Evolutionary conservation across 2,888 invertebrate species (phyloP).

Genomic region (Drosophila bunnanda): DNA sequence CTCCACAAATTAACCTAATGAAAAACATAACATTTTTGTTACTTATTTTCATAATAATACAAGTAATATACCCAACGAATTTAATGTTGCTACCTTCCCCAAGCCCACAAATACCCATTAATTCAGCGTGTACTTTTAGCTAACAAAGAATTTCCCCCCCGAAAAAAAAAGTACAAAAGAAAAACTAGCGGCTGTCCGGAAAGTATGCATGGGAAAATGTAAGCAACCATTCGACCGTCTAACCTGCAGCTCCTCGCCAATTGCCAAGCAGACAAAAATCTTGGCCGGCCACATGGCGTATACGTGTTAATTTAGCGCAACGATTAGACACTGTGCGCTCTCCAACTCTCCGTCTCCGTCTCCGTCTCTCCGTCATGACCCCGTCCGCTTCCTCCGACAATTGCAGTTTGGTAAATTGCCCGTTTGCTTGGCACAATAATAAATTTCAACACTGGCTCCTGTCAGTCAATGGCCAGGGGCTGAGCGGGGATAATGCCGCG

Average conservation of each 20-base stretch:
- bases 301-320: slow-evolving; percentile 73
- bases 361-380: slow-evolving; percentile 1
- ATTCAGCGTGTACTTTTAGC: background rate
- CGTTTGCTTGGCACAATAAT: slow-evolving; percentile 70
- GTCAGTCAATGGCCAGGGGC: slow-evolving; percentile 53
- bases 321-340: slow-evolving; percentile 66
- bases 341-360: background rate
- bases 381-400: slow-evolving; percentile 22
- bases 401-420: slow-evolving; percentile 62
- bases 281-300: slow-evolving; percentile 69
- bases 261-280: slow-evolving; percentile 60
- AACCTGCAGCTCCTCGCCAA: slow-evolving; percentile 37
- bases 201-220: slow-evolving; percentile 62
- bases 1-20: no score
- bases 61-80: background rate
- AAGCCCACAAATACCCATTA: slow-evolving; percentile 7
- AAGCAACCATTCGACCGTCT: slow-evolving; percentile 10
- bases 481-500: background rate
- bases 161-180: background rate
- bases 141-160: background rate
- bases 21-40: no score
- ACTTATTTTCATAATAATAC: background rate
- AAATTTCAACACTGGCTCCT: slow-evolving; percentile 62
- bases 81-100: background rate
- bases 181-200: slow-evolving; percentile 42